phyloP scores from a whole-genome alignment of 2,888 invertebrate species.

The Hoplodrina blanda region DNA sequence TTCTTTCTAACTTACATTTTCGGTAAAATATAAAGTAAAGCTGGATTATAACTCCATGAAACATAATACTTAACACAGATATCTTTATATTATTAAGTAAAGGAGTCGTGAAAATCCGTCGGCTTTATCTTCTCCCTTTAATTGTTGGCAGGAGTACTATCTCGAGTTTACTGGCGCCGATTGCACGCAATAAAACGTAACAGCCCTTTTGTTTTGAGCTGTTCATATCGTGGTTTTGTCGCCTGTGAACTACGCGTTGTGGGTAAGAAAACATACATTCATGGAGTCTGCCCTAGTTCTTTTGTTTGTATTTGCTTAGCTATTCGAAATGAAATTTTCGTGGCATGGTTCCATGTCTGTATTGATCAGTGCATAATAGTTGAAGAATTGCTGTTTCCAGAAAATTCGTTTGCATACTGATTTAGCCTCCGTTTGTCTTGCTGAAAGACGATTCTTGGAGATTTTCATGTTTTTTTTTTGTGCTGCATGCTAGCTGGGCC shows the following conservation, averaged over 20 bases:
- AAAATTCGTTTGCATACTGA: background rate
- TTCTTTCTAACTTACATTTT: background rate
- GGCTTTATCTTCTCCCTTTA: constrained; percentile 83
- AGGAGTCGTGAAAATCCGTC: constrained; percentile 74
- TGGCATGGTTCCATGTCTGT: constrained; percentile 23
- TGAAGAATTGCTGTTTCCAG: background rate
- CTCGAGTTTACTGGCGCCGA: constrained; percentile 80
- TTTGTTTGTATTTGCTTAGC: constrained; percentile 14
- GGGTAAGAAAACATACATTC: constrained; percentile 64
- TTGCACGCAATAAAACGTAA: constrained; percentile 84
- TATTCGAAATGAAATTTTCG: constrained; percentile 1
- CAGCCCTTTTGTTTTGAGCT: constrained; percentile 79
- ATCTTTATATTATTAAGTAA: constrained; percentile 63
- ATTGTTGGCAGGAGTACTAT: constrained; percentile 85
- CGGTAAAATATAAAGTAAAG: background rate
- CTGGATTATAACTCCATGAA: constrained; percentile 31
- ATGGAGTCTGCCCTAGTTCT: constrained; percentile 36
- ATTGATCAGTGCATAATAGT: too few species aligned
- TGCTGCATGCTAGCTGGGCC: background rate
- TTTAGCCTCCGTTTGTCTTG: background rate
- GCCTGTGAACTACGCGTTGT: constrained; percentile 65
- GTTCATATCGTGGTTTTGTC: constrained; percentile 75
- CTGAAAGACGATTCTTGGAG: too few species aligned
- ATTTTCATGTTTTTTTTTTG: too few species aligned
- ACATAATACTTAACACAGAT: constrained; percentile 36